These are phyloP conservation scores for Caprella mutica DNA, from an alignment of 2,888 invertebrate species.

Conservation along the genomic window DNA sequence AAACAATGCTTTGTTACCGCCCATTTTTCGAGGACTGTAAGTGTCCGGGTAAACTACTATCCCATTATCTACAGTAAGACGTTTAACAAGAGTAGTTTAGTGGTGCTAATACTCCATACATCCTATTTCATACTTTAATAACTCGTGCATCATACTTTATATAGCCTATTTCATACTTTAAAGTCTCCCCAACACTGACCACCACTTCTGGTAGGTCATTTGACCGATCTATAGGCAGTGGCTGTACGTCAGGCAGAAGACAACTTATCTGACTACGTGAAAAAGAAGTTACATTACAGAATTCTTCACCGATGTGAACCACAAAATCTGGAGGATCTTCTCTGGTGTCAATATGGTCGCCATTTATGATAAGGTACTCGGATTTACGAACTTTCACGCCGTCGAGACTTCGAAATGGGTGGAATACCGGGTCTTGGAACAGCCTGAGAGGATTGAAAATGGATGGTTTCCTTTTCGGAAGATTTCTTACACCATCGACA, in stretches of 20 bases:
- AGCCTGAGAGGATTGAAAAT: slow-evolving; percentile 53
- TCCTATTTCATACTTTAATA: no score
- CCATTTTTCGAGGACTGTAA: no score
- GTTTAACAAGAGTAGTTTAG: no score
- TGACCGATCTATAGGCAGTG: slow-evolving; percentile 49
- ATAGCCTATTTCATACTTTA: slow-evolving; percentile 74
- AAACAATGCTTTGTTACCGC: no score
- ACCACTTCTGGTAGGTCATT: slow-evolving; percentile 48
- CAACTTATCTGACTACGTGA: slow-evolving; percentile 87
- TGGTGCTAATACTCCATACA: no score
- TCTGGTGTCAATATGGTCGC: slow-evolving; percentile 80
- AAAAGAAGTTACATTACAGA: slow-evolving; percentile 88
- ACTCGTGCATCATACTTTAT: no score
- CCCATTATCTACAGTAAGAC: no score
- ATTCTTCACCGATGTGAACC: slow-evolving; percentile 74
- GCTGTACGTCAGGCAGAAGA: slow-evolving; percentile 73
- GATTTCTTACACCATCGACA: slow-evolving; percentile 48
- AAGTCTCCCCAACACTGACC: slow-evolving; percentile 57
- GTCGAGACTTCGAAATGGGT: slow-evolving; percentile 60
- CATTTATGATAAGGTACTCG: slow-evolving; percentile 86
- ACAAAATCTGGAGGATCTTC: slow-evolving; percentile 79
- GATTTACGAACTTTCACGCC: slow-evolving; percentile 76
- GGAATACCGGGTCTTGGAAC: slow-evolving; percentile 83
- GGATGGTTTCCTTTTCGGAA: slow-evolving; percentile 23
- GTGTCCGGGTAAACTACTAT: no score